Evolutionary conservation across 2,797 vertebrate genomes (phyloP).

Genomic region (Vipera latastei): DNA sequence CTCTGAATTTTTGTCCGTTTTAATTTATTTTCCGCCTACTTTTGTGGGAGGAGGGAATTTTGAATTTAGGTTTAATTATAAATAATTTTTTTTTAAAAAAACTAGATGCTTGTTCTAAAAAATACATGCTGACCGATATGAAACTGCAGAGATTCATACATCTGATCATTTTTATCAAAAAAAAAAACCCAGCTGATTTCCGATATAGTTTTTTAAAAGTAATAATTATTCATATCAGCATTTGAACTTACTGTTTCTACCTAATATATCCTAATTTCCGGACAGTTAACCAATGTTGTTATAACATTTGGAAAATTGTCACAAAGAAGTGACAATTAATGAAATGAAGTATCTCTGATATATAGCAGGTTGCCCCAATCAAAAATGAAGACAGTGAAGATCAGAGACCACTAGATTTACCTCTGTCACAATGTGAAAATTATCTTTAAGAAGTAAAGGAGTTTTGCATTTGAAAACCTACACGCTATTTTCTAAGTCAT

Average conservation of each 20-base stretch:
- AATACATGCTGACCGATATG: conserved; percentile 12
- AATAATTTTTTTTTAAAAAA: background rate
- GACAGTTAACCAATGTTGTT: background rate
- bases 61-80: background rate
- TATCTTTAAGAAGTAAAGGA: background rate
- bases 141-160: conserved; percentile 4
- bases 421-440: background rate
- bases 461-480: background rate
- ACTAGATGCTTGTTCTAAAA: background rate
- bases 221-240: conserved; percentile 22
- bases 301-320: background rate
- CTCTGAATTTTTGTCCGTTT: background rate
- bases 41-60: background rate
- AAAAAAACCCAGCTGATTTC: conserved; percentile 15
- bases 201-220: conserved; percentile 19
- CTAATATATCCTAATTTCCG: conserved; percentile 45
- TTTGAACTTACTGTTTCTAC: background rate
- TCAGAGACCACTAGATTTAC: background rate
- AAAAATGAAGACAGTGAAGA: background rate
- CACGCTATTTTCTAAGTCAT: background rate
- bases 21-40: background rate
- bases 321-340: background rate
- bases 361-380: background rate
- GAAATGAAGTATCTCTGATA: background rate
- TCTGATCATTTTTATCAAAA: conserved; percentile 30